These are phyloP conservation scores for Brotogeris chrysoptera DNA, from an alignment of 2,797 vertebrate genomes.

Conservation along the genomic window DNA sequence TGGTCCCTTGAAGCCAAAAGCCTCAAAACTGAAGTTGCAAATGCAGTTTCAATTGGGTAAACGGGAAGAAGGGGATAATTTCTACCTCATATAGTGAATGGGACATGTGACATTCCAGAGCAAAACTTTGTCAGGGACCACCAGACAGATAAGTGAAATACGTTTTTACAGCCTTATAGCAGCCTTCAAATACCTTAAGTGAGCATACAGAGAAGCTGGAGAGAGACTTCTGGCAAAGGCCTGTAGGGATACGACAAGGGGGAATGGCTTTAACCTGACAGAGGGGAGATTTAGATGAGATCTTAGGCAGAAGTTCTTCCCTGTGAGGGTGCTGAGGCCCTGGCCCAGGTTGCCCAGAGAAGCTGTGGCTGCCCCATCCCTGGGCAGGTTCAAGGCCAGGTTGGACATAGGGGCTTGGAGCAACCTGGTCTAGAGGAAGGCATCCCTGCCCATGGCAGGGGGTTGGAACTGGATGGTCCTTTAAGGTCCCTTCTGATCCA, in stretches of 20 bases:
- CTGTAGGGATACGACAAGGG: background rate
- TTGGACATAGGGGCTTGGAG: background rate
- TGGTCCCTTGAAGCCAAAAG: background rate
- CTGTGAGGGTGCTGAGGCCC: background rate
- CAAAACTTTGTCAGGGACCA: background rate
- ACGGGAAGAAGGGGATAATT: background rate
- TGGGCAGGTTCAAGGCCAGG: background rate
- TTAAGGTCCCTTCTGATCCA: background rate
- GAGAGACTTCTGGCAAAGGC: background rate
- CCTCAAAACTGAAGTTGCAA: background rate
- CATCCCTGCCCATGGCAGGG: background rate
- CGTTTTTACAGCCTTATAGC: background rate
- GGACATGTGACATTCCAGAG: background rate
- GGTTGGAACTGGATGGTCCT: background rate
- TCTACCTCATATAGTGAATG: background rate
- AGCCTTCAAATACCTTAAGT: background rate
- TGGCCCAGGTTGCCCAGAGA: background rate
- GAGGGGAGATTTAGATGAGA: background rate
- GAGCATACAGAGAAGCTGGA: background rate
- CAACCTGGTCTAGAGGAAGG: background rate
- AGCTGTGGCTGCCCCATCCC: background rate
- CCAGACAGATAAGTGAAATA: background rate
- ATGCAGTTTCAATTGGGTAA: background rate
- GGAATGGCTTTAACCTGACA: background rate
- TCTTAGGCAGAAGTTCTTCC: background rate